phyloP scores from a whole-genome alignment of 2,113 vertebrate species.

The Carassius carassius region DNA sequence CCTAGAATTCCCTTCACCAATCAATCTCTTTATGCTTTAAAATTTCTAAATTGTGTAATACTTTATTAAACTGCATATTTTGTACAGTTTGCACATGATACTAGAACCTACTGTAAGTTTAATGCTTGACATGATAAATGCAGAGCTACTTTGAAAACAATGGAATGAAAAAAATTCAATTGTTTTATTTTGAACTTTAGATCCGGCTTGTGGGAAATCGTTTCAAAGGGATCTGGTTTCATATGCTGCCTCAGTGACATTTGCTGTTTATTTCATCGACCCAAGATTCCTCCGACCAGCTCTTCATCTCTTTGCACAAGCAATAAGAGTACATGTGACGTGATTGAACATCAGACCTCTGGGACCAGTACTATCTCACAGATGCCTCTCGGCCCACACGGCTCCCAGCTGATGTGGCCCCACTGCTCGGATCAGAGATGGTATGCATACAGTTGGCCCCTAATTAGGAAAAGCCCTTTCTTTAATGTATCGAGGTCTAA shows the following conservation, averaged over 20 bases:
- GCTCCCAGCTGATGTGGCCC: constrained; percentile 23
- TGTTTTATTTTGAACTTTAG: background rate
- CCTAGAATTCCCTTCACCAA: too few species aligned
- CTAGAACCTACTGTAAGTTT: background rate
- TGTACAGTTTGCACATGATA: background rate
- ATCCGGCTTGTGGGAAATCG: background rate
- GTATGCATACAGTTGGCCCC: background rate
- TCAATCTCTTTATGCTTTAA: too few species aligned
- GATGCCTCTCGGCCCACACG: background rate
- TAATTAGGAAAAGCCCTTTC: background rate
- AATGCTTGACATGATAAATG: background rate
- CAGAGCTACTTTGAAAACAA: background rate
- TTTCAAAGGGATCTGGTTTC: constrained; percentile 22
- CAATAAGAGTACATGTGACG: constrained; percentile 12
- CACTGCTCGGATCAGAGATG: constrained; percentile 22
- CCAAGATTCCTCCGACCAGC: background rate
- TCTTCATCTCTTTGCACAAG: constrained; percentile 23
- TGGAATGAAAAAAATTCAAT: background rate
- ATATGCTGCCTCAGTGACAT: constrained; percentile 20
- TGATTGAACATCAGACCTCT: constrained; percentile 9
- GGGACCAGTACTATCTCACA: constrained; percentile 31
- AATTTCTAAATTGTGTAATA: too few species aligned
- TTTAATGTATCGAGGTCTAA: background rate
- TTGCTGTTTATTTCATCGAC: constrained; percentile 19
- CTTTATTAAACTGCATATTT: background rate